Evolutionary conservation across 1,140 invertebrate genomes (phyloP), one percentile per base, ranked within the genome.

Genomic region (Melitaea cinxia): DNA sequence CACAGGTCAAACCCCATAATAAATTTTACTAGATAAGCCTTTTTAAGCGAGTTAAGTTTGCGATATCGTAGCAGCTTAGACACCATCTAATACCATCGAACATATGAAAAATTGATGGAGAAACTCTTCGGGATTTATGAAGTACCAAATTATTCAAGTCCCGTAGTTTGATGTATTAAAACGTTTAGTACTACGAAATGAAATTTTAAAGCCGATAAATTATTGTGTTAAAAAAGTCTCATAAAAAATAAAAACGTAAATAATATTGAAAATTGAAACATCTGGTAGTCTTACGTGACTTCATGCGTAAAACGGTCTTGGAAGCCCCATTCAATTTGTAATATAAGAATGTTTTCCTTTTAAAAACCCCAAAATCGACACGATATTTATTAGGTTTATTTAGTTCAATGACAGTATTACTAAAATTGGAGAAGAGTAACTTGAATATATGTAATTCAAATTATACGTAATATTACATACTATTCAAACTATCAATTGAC

Each of bases 1-100:
- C 50, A 42, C 60, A 62, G 60, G 52, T 55, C 55, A 62, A 55
- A 62, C 55, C 26, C 35, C 55, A 4, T 24, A 47, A 62, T 54
- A 62, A 62, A 54, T 62, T 55, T 24, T 23, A 21, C 10, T 14
- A 30, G 26, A 33, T 45, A 54, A 55, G 17, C 26, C 60, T 55
- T 53, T 53, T 62, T 37, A 45, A 53, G 21, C 26, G 35, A 62
- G 23, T 4, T 23, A 47, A 21, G 19, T 47, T 47, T 21, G 12
- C 19, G 19, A 17, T 19, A 1, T 21, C 7, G 6, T 4, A 17
- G 1, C 37, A 39, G 1, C 7, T 45, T 2, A 19, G 15, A 45
- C 15, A 19, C 15, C 14, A 45, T 19, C 42, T 47, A 19, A 47
- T 47, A 47, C 42, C 4, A 12, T 10, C 10, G 10, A 23, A 12